Base-by-base conservation (phyloP, 1,140 invertebrate species). In the Hycleus cichorii region DNA sequence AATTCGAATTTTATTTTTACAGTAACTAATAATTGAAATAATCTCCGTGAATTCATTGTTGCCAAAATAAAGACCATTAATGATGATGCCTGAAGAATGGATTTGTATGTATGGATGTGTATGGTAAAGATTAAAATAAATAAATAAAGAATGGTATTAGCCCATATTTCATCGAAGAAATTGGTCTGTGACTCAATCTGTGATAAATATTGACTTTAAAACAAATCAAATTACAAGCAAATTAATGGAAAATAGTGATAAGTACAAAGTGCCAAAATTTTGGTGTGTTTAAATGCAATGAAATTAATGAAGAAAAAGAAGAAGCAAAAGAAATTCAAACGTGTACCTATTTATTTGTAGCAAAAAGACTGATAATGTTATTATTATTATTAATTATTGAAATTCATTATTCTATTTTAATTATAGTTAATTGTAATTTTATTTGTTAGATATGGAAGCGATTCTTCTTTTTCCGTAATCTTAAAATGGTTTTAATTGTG, bases 101-200 rank as follows among this genome's bases (percentile, higher is more conserved):
- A 18, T 24, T 52, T 45, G 40, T 49, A 49, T 18, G 40, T 24
- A 39, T 10, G 24, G 43, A 12, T 46, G 49, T 49, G n/a, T 49
- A 51, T 53, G 46, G 48, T 24, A 52, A 32, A 40, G 12, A 12
- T 47, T 50, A 26, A 53, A 26, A 32, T 44, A n/a, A 18, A 18
- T 1, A 18, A 18, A 18, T 18, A 18, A 18, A 18, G 18, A 42
- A 18, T 18, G 51, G 39, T 40, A 39, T 40, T 25, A 47, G 44
- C 44, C 43, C 27, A 44, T 46, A 48, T 62, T 32, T 5, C 4
- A 32, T 5, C 32, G 7, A 32, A 32, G 32, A 32, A 32, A 32
- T 5, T 62, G 57, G 63, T 59, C 63, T 64, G 57, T 62, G 63
- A 64, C 63, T 58, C 51, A 57, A 52, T 64, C 63, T 64, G 63